phyloP scores from a whole-genome alignment of 2,888 invertebrate species.

The Eupithecia dodoneata region DNA sequence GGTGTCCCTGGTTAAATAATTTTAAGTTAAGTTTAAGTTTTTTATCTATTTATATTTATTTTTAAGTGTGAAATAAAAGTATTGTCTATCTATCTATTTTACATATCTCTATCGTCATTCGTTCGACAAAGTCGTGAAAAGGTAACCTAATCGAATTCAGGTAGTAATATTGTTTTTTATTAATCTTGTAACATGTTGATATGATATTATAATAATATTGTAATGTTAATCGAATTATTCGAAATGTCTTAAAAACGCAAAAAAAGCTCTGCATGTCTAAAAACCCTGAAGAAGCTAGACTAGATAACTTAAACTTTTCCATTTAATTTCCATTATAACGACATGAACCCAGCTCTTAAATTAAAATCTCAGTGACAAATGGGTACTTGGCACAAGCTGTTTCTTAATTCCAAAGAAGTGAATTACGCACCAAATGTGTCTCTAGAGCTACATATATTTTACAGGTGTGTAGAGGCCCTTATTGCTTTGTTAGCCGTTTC shows the following conservation, averaged over 20 bases:
- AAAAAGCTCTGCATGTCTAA: background rate
- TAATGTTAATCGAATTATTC: background rate
- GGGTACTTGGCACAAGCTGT: constrained; percentile 40
- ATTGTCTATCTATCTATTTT: too few species aligned
- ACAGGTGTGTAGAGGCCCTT: constrained; percentile 6
- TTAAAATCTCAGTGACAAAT: constrained; percentile 37
- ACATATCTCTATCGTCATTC: too few species aligned
- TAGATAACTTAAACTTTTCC: constrained; percentile 21
- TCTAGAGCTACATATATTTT: constrained; percentile 22
- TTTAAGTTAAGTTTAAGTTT: too few species aligned
- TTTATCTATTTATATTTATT: too few species aligned
- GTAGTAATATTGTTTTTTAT: too few species aligned
- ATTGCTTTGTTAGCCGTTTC: background rate
- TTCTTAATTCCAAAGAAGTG: constrained; percentile 33
- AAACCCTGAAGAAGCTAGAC: background rate
- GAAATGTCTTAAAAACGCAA: background rate
- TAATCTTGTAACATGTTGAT: too few species aligned
- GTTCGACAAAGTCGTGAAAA: too few species aligned
- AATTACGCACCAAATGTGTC: constrained; percentile 27
- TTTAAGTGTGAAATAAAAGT: too few species aligned
- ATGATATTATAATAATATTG: too few species aligned
- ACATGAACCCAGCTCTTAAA: constrained; percentile 32
- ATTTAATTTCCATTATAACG: constrained; percentile 36
- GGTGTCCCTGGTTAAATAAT: too few species aligned
- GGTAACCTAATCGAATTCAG: too few species aligned